These are phyloP conservation scores for Poecilia velifera DNA, from an alignment of 2,797 vertebrate genomes.

Conservation along the genomic window DNA sequence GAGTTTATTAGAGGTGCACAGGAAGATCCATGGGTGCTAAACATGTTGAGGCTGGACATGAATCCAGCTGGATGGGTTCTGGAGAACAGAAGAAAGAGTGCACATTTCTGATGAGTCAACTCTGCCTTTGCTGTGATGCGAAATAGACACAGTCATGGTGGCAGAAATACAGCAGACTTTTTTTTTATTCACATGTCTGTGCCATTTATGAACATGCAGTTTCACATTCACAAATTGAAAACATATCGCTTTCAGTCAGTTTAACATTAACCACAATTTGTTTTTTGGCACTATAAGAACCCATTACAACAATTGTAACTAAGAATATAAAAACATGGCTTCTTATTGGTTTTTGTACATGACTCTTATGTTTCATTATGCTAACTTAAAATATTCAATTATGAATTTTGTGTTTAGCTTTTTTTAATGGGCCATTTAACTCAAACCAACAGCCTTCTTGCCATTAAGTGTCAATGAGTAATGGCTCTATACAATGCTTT, in stretches of 20 bases:
- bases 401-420: neutral
- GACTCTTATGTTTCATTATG: neutral
- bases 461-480: constrained; percentile 33
- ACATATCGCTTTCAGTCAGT: neutral
- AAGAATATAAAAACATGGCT: neutral
- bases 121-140: constrained; percentile 8
- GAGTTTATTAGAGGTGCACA: constrained; percentile 79
- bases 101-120: constrained; percentile 65
- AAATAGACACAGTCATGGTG: neutral
- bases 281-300: neutral
- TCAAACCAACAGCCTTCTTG: constrained; percentile 32
- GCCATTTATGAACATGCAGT: neutral
- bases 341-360: neutral
- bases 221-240: constrained; percentile 3
- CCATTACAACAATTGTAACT: neutral
- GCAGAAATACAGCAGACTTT: neutral
- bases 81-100: constrained; percentile 77
- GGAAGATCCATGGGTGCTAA: constrained; percentile 80
- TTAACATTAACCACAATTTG: neutral
- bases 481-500: neutral
- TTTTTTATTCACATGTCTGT: neutral
- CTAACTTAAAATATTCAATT: neutral
- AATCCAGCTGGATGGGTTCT: constrained; percentile 78
- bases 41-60: constrained; percentile 80
- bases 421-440: neutral